Evolutionary conservation across 2,797 vertebrate genomes (phyloP), one percentile per base, ranked within the genome.

Genomic region (Lates japonicus): DNA sequence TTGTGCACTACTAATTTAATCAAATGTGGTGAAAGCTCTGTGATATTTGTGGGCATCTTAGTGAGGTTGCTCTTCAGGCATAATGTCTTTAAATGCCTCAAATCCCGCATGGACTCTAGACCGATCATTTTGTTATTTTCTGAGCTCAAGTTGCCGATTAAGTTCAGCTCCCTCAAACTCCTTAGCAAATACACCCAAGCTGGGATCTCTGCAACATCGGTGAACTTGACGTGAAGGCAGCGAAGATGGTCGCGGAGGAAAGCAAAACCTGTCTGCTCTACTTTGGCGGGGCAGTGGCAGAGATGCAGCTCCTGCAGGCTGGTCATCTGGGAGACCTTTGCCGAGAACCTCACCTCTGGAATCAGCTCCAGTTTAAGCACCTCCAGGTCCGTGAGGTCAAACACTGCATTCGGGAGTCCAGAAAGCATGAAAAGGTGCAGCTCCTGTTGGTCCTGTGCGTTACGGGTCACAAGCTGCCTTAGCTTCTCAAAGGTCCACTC

Each of bases 51-150:
- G 82, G 98, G 98, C 57, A 99, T 97, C 96, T 99, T 99, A 88
- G 97, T 97, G 86, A 99, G 96, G 83, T 99, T 99, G 93, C 98
- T 99, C 91, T 99, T 99, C 83, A 99, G 95, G 0, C 96, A 96
- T 67, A 99, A 94, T 11, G 93, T 96, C 89, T 98, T 99, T 75
- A 99, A 95, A 88, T 98, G 96, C 88, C 95, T 96, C 91, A 99
- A 76, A 76, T 99, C 98, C 80, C 98, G 94, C 86, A 99, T 97
- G 71, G 98, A 99, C 77, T 99, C 98, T 0, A 99, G 95, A 64
- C 97, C 97, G 22, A 99, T 99, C 97, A 98, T 98, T 93, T 98
- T 99, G 92, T 99, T 99, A 76, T 99, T 98, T 90, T 99, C 98
- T 2, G 98, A 98, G 95, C 97, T 98, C 93, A 99, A 91, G 75